Evolutionary conservation across 1,140 invertebrate species (phyloP), one percentile per base, ranked within the genome.

Genomic region (Drosophila willistoni): DNA sequence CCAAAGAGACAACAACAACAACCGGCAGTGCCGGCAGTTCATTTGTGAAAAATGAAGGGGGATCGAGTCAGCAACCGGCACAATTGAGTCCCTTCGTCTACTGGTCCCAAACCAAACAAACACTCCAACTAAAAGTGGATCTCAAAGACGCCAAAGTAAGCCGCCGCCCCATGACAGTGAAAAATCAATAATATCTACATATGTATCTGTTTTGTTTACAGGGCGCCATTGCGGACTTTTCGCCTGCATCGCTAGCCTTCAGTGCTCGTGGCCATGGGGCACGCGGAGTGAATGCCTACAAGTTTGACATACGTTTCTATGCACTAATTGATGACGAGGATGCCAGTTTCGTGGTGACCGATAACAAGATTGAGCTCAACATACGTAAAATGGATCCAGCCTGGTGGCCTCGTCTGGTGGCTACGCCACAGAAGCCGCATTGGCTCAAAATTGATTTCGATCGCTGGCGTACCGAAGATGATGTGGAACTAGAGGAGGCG

Each of bases 361-460:
- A 97, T 71, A 94, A 95, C 57, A 94, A 96, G 90, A 94, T 98
- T 25, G 96, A 97, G 71, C 94, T 98, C 85, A 91, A 94, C 1
- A 93, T 98, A 51, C 94, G 93, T 56, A 98, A 98, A 91, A 92
- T 93, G 55, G 93, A 94, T 51, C 92, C 93, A 13, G 94, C 94
- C 25, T 97, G 95, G 94, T 98, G 97, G 98, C 96, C 96, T 2
- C 93, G 97, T 65, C 92, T 98, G 29, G 96, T 95, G 5, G 94
- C 94, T 57, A 94, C 96, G 68, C 95, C 95, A 13, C 95, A 96
- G 80, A 98, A 98, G 91, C 96, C 96, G 2, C 94, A 95, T 0
- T 99, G 97, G 97, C 92, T 99, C 2, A 98, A 98, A 93, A 95
- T 97, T 79, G 97, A 98, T 93, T 98, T 97, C 94, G 97, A 98